Evolutionary conservation across 1,140 invertebrate genomes (phyloP).

Genomic region (Sitophilus oryzae): DNA sequence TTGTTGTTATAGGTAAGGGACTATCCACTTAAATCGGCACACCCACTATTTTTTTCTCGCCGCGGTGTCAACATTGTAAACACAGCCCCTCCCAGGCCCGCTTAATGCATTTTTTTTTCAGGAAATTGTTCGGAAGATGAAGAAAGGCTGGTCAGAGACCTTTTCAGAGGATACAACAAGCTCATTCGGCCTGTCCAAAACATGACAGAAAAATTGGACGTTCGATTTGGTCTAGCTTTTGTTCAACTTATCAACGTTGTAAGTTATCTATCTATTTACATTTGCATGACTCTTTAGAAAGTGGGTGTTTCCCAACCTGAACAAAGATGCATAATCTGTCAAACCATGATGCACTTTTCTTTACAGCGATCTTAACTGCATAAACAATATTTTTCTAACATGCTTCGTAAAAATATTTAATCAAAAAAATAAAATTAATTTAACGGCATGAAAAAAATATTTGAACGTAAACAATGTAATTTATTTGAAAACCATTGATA

Average conservation of each 20-base stretch:
- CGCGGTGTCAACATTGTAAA: slow-evolving; percentile 41
- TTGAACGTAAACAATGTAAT: too few relatives aligned
- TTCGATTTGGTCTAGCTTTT: slow-evolving; percentile 93
- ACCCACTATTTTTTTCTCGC: slow-evolving; percentile 31
- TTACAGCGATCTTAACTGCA: too few relatives aligned
- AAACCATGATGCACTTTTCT: too few relatives aligned
- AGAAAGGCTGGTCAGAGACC: slow-evolving; percentile 88
- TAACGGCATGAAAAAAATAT: too few relatives aligned
- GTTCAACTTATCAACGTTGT: slow-evolving; percentile 99
- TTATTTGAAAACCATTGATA: too few relatives aligned
- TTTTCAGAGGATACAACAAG: slow-evolving; percentile 98
- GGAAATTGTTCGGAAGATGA: slow-evolving; percentile 76
- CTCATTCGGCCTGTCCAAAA: slow-evolving; percentile 97
- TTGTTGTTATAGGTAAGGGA: slow-evolving; percentile 37
- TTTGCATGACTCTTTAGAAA: neutral
- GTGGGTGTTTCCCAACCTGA: too few relatives aligned
- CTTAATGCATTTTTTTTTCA: slow-evolving; percentile 43
- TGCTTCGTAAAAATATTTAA: too few relatives aligned
- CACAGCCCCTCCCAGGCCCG: slow-evolving; percentile 43
- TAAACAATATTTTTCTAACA: too few relatives aligned
- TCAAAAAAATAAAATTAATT: too few relatives aligned
- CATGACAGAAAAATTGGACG: slow-evolving; percentile 94
- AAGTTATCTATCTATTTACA: too few relatives aligned
- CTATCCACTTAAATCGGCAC: slow-evolving; percentile 25
- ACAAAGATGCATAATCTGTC: too few relatives aligned